Evolutionary conservation across 2,797 vertebrate genomes (phyloP).

Genomic region (Stomatorhinus walkeri): DNA sequence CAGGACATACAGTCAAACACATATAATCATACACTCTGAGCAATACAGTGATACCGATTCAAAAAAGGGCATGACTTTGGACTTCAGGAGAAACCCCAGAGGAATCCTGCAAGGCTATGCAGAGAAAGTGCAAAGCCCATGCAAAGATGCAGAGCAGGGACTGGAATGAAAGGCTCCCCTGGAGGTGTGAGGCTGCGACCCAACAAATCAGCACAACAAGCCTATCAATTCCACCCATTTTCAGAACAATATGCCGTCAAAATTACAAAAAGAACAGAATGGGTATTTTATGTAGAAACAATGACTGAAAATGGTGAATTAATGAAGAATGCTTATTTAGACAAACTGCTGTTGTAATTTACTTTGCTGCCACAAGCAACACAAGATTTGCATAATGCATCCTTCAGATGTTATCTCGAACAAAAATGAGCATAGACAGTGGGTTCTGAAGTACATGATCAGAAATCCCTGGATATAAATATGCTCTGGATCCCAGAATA

Average conservation of each 20-base stretch:
- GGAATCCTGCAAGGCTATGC: background rate
- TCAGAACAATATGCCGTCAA: background rate
- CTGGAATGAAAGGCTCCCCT: background rate
- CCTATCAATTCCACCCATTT: background rate
- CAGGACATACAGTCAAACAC: background rate
- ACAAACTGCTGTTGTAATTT: background rate
- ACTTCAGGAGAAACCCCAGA: background rate
- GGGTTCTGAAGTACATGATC: background rate
- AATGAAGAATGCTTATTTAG: background rate
- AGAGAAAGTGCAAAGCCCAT: background rate
- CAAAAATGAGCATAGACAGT: background rate
- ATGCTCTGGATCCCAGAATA: background rate
- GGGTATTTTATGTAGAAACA: background rate
- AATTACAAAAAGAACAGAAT: background rate
- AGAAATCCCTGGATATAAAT: background rate
- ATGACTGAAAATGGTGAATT: background rate
- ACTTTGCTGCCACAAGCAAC: background rate
- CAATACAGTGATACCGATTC: background rate
- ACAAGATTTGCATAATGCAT: background rate
- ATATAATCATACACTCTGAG: background rate
- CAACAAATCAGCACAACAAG: background rate
- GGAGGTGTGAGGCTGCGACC: background rate
- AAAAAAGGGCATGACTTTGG: background rate
- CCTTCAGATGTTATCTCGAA: background rate
- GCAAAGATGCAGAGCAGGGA: background rate